Percentiles rank a stretch among this genome's conserved stretches.
These are phyloP conservation scores for Euura saliciscinereae DNA, from an alignment of 1,140 invertebrate species.

Conservation along the genomic window DNA sequence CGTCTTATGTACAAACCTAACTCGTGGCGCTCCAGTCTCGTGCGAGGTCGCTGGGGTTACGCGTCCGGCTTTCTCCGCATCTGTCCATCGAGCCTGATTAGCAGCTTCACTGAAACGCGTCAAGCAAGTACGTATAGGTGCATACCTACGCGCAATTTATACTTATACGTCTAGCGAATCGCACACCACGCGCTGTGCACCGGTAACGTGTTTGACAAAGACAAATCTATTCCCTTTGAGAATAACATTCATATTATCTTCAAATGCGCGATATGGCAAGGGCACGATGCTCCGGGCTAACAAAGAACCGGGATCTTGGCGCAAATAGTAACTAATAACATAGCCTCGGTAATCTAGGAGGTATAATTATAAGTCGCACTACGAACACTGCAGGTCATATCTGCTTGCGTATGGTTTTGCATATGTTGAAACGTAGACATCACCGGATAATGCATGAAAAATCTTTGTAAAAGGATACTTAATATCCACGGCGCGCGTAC, in stretches of 20 bases:
- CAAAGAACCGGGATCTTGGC: too few relatives aligned
- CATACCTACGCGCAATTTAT: too few relatives aligned
- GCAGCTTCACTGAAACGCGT: constrained; percentile 6
- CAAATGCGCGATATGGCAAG: too few relatives aligned
- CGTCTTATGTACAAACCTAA: too few relatives aligned
- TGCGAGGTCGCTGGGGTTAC: constrained; percentile 10
- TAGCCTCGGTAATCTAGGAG: not conserved
- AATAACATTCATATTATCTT: too few relatives aligned
- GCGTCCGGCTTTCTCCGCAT: constrained; percentile 19
- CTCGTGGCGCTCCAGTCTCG: not conserved
- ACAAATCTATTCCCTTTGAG: too few relatives aligned
- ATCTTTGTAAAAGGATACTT: not conserved
- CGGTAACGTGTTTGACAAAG: too few relatives aligned
- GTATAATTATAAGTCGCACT: not conserved
- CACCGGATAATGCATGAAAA: not conserved
- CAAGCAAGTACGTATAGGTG: constrained; percentile 6
- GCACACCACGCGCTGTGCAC: too few relatives aligned
- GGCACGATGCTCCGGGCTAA: too few relatives aligned
- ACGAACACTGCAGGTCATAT: not conserved
- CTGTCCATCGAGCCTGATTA: constrained; percentile 1
- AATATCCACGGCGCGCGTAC: constrained; percentile 4
- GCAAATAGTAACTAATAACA: not conserved
- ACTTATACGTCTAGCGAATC: too few relatives aligned
- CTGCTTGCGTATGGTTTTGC: not conserved
- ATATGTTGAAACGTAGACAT: not conserved